A percentile compares a stretch with the other conserved stretches of the same genome.
phyloP scores from a whole-genome alignment of 2,113 vertebrate species.

The Sula dactylatra region DNA sequence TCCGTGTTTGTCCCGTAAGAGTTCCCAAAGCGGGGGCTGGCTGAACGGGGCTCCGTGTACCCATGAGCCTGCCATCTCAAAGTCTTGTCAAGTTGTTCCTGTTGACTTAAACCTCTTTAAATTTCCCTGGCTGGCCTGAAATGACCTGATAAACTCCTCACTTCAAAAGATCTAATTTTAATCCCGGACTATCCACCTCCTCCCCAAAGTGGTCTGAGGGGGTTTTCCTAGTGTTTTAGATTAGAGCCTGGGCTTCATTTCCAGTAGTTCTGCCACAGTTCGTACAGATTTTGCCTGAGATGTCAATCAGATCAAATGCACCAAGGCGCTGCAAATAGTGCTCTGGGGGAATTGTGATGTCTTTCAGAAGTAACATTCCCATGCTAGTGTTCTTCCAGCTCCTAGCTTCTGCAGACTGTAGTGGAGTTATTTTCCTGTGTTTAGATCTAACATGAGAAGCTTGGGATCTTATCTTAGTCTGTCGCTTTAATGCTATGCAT shows the following conservation, averaged over 20 bases:
- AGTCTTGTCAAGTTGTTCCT: neutral
- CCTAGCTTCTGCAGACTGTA: neutral
- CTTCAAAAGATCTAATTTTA: neutral
- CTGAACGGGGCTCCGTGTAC: accelerated
- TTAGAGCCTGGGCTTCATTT: neutral
- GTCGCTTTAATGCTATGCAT: neutral
- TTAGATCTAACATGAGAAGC: neutral
- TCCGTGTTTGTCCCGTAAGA: neutral
- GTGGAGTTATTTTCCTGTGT: neutral
- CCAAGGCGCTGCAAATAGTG: neutral
- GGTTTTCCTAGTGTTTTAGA: neutral
- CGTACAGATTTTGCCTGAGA: neutral
- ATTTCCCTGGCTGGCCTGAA: neutral
- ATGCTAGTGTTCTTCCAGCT: neutral
- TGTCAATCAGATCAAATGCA: neutral
- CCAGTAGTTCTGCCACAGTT: neutral
- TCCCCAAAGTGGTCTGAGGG: neutral
- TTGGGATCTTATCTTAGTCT: neutral
- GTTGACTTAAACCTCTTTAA: neutral
- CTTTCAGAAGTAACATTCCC: neutral
- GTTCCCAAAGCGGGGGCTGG: neutral
- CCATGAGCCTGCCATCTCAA: neutral
- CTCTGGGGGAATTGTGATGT: neutral
- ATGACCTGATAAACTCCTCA: neutral
- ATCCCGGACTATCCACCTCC: too few relatives aligned